Percentiles rank a stretch among this genome's conserved stretches.
Evolutionary conservation across 2,113 vertebrate species (phyloP).

Genomic region (Cyanistes caeruleus): DNA sequence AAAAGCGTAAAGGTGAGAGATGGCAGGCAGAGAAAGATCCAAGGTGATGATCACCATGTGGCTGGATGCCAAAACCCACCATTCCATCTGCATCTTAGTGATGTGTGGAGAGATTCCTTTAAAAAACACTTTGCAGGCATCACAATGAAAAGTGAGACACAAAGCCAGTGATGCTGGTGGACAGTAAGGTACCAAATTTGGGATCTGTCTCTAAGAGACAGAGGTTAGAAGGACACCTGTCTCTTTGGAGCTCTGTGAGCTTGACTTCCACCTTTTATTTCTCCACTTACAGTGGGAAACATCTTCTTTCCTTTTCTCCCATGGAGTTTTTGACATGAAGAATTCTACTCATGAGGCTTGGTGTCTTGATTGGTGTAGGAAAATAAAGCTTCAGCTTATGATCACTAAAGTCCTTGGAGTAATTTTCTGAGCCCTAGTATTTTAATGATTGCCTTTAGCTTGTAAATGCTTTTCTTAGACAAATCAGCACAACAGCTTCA

Average conservation of each 20-base stretch:
- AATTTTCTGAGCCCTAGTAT: conserved; percentile 51
- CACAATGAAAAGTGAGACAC: not conserved
- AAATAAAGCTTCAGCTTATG: conserved; percentile 48
- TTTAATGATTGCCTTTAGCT: conserved; percentile 60
- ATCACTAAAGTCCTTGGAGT: conserved; percentile 58
- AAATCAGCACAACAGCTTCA: conserved; percentile 53
- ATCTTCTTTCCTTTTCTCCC: conserved; percentile 28
- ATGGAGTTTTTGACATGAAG: conserved; percentile 15
- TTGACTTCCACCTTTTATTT: not conserved
- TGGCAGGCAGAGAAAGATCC: not conserved
- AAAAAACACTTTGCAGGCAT: not conserved
- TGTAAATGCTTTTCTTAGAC: conserved; percentile 56
- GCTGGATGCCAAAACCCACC: not conserved
- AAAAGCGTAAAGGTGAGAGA: not conserved
- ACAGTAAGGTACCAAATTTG: not conserved
- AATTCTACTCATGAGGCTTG: not conserved
- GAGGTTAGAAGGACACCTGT: not conserved
- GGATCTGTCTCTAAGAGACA: not conserved
- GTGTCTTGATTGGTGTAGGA: not conserved
- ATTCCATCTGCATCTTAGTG: not conserved
- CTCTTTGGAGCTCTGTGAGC: not conserved
- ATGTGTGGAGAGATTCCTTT: not conserved
- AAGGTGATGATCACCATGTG: not conserved
- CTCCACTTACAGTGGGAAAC: not conserved
- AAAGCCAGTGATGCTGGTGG: not conserved